A percentile compares a stretch with the other conserved stretches of the same genome.
Conservation (phyloP, 2,888 invertebrate genomes). For the Dioctria rufipes region DNA sequence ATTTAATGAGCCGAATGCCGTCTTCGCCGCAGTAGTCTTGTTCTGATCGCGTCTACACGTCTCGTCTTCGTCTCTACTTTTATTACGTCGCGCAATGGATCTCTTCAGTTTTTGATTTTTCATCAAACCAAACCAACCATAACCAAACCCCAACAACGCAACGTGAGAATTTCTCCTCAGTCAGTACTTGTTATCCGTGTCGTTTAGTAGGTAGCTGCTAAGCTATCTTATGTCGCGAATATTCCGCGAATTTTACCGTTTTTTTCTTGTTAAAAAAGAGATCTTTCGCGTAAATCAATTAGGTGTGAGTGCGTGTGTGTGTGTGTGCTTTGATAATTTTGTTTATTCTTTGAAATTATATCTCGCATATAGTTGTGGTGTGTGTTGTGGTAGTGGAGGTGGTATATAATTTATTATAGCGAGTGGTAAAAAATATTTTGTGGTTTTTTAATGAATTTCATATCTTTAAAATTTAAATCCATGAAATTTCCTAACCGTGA, state of each 20-base stretch:
- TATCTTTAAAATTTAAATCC: constrained; percentile 22
- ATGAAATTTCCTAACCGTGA: constrained; percentile 12
- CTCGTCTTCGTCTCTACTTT: not conserved
- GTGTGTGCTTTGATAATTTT: not conserved
- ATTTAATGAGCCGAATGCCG: not conserved
- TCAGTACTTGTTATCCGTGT: constrained; percentile 35
- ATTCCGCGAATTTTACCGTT: not conserved
- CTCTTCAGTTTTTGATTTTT: not conserved
- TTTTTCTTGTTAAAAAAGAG: no score
- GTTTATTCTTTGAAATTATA: not conserved
- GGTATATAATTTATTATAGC: no score
- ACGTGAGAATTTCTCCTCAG: constrained; percentile 29
- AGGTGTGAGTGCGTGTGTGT: no score
- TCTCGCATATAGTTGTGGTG: constrained; percentile 1
- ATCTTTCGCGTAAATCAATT: no score
- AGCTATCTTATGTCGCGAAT: not conserved
- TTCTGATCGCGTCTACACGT: not conserved
- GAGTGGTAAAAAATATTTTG: constrained; percentile 4
- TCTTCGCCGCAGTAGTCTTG: not conserved
- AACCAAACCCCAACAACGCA: not conserved
- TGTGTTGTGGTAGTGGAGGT: not conserved
- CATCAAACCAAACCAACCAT: not conserved
- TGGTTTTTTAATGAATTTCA: not conserved
- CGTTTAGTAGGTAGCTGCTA: not conserved
- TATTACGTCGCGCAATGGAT: not conserved